Conservation (phyloP, 2,888 invertebrate species). For the Eudasyphora cyanicolor region DNA sequence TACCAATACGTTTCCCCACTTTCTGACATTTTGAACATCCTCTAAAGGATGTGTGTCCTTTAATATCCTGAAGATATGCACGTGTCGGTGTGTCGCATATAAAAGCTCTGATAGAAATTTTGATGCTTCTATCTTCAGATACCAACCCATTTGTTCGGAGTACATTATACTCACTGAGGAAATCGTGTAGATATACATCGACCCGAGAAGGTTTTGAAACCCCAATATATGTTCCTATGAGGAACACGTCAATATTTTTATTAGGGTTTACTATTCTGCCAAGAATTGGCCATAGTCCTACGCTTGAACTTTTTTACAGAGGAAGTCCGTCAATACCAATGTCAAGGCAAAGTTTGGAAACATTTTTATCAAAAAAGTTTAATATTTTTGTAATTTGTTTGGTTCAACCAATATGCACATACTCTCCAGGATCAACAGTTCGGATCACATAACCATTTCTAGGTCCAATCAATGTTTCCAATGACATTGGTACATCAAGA, state of each 20-base stretch:
- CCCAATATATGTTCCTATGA: constrained; percentile 15
- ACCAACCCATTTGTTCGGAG: background rate
- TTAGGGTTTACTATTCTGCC: background rate
- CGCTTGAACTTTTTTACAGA: background rate
- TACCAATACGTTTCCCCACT: no score
- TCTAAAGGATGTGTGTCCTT: background rate
- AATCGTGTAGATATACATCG: background rate
- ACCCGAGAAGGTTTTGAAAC: background rate
- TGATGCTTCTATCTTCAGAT: background rate
- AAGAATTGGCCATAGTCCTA: background rate
- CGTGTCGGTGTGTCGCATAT: background rate
- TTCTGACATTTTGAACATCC: background rate
- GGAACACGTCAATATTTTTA: background rate
- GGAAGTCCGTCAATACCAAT: constrained; percentile 13
- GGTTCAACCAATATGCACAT: background rate
- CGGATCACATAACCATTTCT: background rate
- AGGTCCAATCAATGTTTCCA: background rate
- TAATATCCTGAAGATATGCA: no score
- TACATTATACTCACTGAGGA: background rate
- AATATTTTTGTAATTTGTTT: background rate
- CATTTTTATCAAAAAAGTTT: background rate
- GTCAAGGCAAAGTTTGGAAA: background rate
- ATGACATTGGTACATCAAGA: background rate
- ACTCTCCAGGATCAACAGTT: background rate
- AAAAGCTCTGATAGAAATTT: background rate